Evolutionary conservation across 1,140 invertebrate genomes (phyloP).

Genomic region (Tetramorium simillimum): DNA sequence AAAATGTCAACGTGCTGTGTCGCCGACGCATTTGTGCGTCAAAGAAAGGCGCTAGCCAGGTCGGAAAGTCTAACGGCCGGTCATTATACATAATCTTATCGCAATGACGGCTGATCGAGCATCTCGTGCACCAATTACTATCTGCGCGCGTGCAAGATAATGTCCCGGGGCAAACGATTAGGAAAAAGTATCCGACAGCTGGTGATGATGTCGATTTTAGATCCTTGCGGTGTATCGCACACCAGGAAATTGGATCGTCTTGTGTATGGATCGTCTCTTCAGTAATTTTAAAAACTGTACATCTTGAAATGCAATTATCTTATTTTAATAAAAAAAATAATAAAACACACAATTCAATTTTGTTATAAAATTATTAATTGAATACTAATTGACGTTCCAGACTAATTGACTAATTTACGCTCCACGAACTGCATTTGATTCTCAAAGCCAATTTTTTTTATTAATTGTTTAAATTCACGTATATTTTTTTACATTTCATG

Average conservation of each 20-base stretch:
- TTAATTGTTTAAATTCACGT: neutral
- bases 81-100: constrained; percentile 32
- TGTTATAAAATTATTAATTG: too few species aligned
- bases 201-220: neutral
- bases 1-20: constrained; percentile 30
- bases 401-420: too few species aligned
- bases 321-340: neutral
- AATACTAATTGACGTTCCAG: too few species aligned
- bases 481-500: neutral
- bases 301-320: neutral
- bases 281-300: neutral
- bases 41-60: neutral
- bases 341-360: too few species aligned
- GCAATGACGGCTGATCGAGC: constrained; percentile 40
- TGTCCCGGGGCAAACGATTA: neutral
- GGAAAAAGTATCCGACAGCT: neutral
- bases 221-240: neutral
- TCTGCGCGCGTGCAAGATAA: neutral
- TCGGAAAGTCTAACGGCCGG: constrained; percentile 49
- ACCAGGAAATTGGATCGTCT: neutral
- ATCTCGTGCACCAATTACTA: constrained; percentile 25
- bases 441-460: too few species aligned
- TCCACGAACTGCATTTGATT: too few species aligned
- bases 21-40: neutral
- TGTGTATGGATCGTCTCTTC: neutral